Conservation (phyloP, 2,797 vertebrate genomes). For the Rhincodon typus region DNA sequence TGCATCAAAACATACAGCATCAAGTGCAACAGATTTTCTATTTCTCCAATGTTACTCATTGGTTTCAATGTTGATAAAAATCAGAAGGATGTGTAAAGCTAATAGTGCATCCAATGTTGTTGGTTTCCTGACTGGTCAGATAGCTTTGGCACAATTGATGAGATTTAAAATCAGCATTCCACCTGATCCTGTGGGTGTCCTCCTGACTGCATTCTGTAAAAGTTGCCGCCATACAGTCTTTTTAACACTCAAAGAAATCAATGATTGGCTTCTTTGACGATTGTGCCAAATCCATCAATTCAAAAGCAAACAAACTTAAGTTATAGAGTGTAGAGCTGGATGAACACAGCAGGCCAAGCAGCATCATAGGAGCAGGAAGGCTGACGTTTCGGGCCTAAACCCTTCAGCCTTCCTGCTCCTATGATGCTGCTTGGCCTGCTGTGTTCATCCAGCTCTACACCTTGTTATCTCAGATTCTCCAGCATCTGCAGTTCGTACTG, state of each 20-base stretch:
- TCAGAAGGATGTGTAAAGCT: not conserved
- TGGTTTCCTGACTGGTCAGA: not conserved
- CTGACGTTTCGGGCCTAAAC: too few relatives aligned
- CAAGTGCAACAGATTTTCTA: not conserved
- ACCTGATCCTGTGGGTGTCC: not conserved
- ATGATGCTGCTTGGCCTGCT: too few relatives aligned
- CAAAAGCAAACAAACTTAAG: not conserved
- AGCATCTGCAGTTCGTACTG: too few relatives aligned
- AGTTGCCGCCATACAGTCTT: not conserved
- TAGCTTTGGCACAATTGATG: not conserved
- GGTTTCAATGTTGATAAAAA: not conserved
- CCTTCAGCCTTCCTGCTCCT: too few relatives aligned
- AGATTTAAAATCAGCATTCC: not conserved
- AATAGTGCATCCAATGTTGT: not conserved
- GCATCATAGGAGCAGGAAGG: too few relatives aligned
- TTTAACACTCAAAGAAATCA: not conserved
- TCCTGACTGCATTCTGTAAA: too few relatives aligned
- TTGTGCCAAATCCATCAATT: not conserved
- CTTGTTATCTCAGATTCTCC: too few relatives aligned
- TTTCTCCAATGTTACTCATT: not conserved
- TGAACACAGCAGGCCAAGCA: too few relatives aligned
- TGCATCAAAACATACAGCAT: not conserved
- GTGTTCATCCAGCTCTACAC: too few relatives aligned
- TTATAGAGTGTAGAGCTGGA: too few relatives aligned
- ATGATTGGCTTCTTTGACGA: not conserved